Percentiles rank a stretch among this genome's conserved stretches.
Evolutionary conservation across 2,888 invertebrate genomes (phyloP).

Genomic region (Eudemis profundana): DNA sequence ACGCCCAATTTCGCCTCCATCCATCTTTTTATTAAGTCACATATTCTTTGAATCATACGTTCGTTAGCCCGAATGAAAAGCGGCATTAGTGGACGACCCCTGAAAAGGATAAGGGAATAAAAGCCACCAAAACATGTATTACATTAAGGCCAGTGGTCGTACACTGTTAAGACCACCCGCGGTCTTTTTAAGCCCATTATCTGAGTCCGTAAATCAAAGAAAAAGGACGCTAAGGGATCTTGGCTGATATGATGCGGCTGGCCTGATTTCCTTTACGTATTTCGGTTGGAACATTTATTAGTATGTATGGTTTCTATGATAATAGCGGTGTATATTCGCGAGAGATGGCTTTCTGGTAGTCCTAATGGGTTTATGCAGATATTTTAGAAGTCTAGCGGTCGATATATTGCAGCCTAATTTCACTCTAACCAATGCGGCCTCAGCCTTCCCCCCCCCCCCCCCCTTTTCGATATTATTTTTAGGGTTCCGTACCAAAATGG

Average conservation of each 20-base stretch:
- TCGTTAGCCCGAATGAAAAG: slow-evolving; percentile 63
- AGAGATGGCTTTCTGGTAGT: not conserved
- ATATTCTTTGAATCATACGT: slow-evolving; percentile 54
- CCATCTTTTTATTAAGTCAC: slow-evolving; percentile 41
- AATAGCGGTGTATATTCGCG: not conserved
- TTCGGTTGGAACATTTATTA: not conserved
- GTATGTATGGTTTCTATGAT: not conserved
- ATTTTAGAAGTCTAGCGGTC: no score
- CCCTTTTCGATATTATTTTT: no score
- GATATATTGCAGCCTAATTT: no score
- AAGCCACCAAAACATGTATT: slow-evolving; percentile 45
- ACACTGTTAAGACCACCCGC: slow-evolving; percentile 33
- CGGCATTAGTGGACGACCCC: slow-evolving; percentile 59
- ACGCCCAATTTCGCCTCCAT: slow-evolving; percentile 7
- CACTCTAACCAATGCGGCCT: no score
- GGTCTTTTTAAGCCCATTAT: slow-evolving; percentile 62
- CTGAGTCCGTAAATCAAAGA: slow-evolving; percentile 56
- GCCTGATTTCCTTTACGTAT: slow-evolving; percentile 13
- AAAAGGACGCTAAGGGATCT: slow-evolving; percentile 46
- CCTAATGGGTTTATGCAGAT: no score
- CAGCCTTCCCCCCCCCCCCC: no score
- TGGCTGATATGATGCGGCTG: slow-evolving; percentile 4
- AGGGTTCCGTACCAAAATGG: no score
- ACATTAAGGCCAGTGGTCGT: slow-evolving; percentile 45
- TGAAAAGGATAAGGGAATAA: slow-evolving; percentile 61